Evolutionary conservation across 2,797 vertebrate species (phyloP).

Genomic region (Podargus strigoides): DNA sequence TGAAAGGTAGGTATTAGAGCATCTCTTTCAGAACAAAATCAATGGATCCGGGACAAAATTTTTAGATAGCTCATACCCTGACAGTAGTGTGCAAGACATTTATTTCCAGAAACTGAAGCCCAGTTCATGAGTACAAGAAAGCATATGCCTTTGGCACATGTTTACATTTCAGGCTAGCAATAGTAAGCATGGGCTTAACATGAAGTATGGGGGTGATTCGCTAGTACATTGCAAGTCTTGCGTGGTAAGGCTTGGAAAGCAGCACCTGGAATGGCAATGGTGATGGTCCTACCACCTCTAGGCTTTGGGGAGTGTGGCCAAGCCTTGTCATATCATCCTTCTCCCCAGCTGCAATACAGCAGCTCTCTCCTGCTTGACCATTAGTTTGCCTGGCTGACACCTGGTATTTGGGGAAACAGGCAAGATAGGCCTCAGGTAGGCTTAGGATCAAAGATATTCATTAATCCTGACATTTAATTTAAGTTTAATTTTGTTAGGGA

Average conservation of each 20-base stretch:
- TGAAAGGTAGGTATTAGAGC: not conserved
- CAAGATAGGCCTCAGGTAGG: not conserved
- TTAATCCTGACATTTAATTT: not conserved
- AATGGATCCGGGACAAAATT: not conserved
- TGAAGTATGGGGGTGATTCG: accelerated
- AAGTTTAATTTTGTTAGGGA: not conserved
- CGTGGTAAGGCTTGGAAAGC: not conserved
- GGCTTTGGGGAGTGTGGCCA: not conserved
- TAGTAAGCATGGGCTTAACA: not conserved
- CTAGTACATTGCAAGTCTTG: not conserved
- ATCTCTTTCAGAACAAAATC: not conserved
- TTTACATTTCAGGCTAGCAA: not conserved
- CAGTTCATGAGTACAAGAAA: not conserved
- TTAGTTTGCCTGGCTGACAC: not conserved
- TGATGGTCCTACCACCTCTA: not conserved
- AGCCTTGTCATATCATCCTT: not conserved
- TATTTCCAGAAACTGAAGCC: not conserved
- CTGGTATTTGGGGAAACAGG: not conserved
- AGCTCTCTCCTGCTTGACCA: not conserved
- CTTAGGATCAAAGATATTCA: not conserved
- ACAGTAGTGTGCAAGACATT: not conserved
- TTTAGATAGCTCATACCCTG: not conserved
- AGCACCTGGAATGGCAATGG: not conserved
- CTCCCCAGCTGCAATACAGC: not conserved
- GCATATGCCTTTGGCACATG: not conserved